Base-by-base conservation (phyloP, 1,140 invertebrate genomes). In the Aleiodes sp. region DNA sequence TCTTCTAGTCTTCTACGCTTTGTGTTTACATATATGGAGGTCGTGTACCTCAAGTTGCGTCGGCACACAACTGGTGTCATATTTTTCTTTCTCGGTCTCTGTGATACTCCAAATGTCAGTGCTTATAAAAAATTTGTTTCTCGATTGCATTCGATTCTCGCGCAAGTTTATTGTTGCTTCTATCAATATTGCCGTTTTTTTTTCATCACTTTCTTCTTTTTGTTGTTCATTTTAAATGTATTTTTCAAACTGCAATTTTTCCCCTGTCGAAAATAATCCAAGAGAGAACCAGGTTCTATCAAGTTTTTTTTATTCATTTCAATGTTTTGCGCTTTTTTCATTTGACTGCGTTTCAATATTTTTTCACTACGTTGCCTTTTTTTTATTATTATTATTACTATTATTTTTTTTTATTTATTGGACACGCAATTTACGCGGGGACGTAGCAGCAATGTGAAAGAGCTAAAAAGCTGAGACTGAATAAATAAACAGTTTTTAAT, bases 401-500 rank as follows among this genome's bases (percentile, higher is more conserved):
- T 14, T 46, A 4, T 24, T 28, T 37, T 62, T 37, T 56, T 26
- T 57, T 21, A 56, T 31, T 62, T 24, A 62, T 46, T 62, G 37
- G 70, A 70, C 72, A 69, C 66, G 46, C 68, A 75, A 63, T 16
- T 16, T 62, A 68, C 66, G 61, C 65, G 63, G 41, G 37, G 65
- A 28, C 37, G 41, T 62, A 72, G 65, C 71, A 80, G 70, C 75
- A 70, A 70, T 61, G 73, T 73, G 75, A 78, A 82, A 78, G 80
- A 80, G 78, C 78, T 81, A 84, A 85, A 85, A 84, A 84, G 81
- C 81, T 76, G 76, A 69, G 75, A 68, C 76, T 86, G 82, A 84
- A 86, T 86, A 84, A 86, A 84, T 85, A 85, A 85, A 85, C 82
- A 86, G 81, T 85, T 85, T 84, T 86, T 86, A 85, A 86, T 86